Evolutionary conservation across 2,113 vertebrate genomes (phyloP), one percentile per base, ranked within the genome.

Genomic region (Ophiodon elongatus): DNA sequence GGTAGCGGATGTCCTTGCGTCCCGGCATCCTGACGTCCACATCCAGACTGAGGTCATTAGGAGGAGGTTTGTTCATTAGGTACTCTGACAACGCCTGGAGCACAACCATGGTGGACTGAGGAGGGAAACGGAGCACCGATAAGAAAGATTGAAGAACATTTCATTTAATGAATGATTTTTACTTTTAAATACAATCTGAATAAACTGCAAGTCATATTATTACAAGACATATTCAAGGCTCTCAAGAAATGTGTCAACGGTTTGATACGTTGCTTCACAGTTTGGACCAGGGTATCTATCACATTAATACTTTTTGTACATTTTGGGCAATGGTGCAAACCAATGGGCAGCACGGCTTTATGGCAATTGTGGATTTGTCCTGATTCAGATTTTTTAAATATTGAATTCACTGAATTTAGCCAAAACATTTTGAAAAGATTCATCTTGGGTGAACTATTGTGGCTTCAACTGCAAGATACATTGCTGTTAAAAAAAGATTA

Each of bases 71-170:
- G 21, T 67, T 79, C 23, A 93, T 27, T 27, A 93, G 75, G 85
- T 94, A 97, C 82, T 91, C 91, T 1, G 94, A 95, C 79, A 96
- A 89, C 1, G 94, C 96, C 77, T 96, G 95, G 1, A 96, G 91
- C 6, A 95, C 95, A 65, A 96, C 95, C 85, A 95, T 90, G 1
- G 95, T 96, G 86, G 96, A 91, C 95, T 96, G 82, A 27, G 11
- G 0, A 1, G 35, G 17, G 62, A 77, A 27, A 8, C 2, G 7
- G 2, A 62, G 9, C 27, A 2, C 1, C 27, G 25, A 27, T 17
- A 8, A 23, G 6, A 60, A 9, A 25, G 57, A n/a, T 17, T 13
- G 17, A 7, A 47, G 57, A 2, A 63, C 19, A 33, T 47, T 62
- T 23, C 0, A 73, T 39, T 39, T 2, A n/a, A 45, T 13, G 25